Base-by-base conservation (phyloP, 2,888 invertebrate genomes). In the Scelioninae gen. 1 region DNA sequence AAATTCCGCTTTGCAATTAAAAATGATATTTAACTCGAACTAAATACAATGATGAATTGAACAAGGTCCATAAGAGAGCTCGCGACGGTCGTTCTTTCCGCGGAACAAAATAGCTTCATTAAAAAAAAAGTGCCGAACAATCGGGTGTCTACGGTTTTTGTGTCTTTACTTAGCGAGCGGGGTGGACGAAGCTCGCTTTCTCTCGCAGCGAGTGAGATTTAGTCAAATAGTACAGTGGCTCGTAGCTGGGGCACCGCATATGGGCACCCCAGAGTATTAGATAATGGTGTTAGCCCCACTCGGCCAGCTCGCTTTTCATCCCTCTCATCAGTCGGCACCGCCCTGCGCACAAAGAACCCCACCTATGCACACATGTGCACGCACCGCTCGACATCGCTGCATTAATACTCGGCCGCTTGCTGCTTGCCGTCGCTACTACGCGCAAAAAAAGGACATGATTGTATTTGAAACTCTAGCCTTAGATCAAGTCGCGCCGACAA, bases 271-370 rank as follows among this genome's bases (percentile, higher is more conserved):
- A 87, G 88, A 88, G 91, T 89, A 91, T 91, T 91, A 89, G 91
- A 90, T 91, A 91, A 91, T 91, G 89, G 90, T 88, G 91, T 91
- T 91, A 91, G 88, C 87, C 87, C n/a, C n/a, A n/a, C n/a, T n/a
- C n/a, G n/a, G n/a, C n/a, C n/a, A n/a, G n/a, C n/a, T n/a, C n/a
- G n/a, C n/a, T n/a, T n/a, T n/a, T n/a, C n/a, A n/a, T n/a, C n/a
- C n/a, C n/a, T n/a, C n/a, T n/a, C n/a, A n/a, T n/a, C n/a, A n/a
- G n/a, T n/a, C n/a, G n/a, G n/a, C n/a, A n/a, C n/a, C n/a, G n/a
- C n/a, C n/a, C n/a, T 85, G 85, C 83, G 85, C 78, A 89, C 88
- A 89, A 90, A 88, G 89, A 87, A 85, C 88, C 86, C 87, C 85
- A 85, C 82, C 76, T 47, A 72, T 79, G 79, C 82, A 79, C 83